Evolutionary conservation across 2,113 vertebrate species (phyloP), one percentile per base, ranked within the genome.

Genomic region (Pachycephala philippinensis): DNA sequence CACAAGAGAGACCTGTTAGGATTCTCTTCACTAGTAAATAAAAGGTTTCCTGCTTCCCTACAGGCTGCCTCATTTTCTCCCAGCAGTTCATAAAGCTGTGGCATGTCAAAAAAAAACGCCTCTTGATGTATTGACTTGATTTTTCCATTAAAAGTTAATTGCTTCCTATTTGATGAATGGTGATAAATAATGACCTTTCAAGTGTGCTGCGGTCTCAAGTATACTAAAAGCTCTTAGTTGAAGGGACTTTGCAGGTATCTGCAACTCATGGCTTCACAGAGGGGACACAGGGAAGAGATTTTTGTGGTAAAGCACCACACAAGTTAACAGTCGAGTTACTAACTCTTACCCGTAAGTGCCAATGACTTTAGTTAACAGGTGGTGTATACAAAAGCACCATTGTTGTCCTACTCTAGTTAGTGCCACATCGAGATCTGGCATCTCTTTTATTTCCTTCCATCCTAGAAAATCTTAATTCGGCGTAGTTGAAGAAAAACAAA

Each of bases 91-190:
- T 91, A 96, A 95, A 95, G 79, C 69, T 70, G 54, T 80, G 64
- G n/a, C 77, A 87, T 76, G 89, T 95, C 18, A 78, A 61, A 86
- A 91, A 30, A 21, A 28, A 45, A 2, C 1, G 1, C 4, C 28
- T 59, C 78, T 89, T 90, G 66, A 74, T 87, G 28, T 83, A 96
- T 76, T 95, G 96, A 89, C 87, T 94, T 96, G 81, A 97, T 97
- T 94, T 84, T 90, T 79, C 60, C 81, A 87, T 97, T 96, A 96
- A 91, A 97, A 89, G 94, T 96, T 93, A 93, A 96, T 96, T 90
- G 91, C 75, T 97, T 94, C 59, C 72, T 70, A 53, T 95, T 88
- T 97, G 90, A 95, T 93, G 87, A 96, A 87, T 63, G 45, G 63
- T 94, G 83, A 92, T 87, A 94, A 95, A 94, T 88, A 95, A 94